A percentile compares a stretch with the other conserved stretches of the same genome.
phyloP scores from a whole-genome alignment of 2,797 vertebrate species.

The Falco columbarius region DNA sequence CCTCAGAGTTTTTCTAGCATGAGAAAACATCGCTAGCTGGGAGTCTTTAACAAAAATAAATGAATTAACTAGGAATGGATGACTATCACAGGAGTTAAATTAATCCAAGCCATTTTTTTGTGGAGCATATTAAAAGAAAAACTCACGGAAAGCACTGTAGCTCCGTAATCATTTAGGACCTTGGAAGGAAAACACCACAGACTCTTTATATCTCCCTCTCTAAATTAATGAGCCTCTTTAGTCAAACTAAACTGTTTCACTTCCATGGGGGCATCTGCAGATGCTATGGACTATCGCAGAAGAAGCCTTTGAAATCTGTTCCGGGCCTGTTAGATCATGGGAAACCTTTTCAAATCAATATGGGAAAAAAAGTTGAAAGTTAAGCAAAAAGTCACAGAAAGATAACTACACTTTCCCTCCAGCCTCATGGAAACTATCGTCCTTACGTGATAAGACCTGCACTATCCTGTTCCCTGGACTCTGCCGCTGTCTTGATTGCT shows the following conservation, averaged over 20 bases:
- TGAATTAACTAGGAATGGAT: neutral
- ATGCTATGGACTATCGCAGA: neutral
- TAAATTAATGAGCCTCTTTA: neutral
- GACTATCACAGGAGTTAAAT: neutral
- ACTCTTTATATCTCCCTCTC: neutral
- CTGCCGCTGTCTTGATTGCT: neutral
- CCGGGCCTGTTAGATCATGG: neutral
- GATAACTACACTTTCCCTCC: neutral
- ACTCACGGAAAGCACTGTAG: neutral
- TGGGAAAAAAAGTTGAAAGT: neutral
- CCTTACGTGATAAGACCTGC: neutral
- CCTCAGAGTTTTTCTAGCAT: neutral
- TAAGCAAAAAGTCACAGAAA: neutral
- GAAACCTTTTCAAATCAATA: neutral
- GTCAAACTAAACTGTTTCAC: neutral
- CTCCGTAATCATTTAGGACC: neutral
- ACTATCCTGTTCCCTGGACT: neutral
- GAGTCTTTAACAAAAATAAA: neutral
- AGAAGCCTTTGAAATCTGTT: neutral
- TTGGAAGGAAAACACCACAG: neutral
- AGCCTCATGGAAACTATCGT: neutral
- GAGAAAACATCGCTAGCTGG: neutral
- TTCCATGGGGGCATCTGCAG: neutral
- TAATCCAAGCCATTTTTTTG: neutral
- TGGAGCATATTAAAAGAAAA: neutral